A percentile compares a stretch with the other conserved stretches of the same genome.
phyloP scores from a whole-genome alignment of 1,140 invertebrate species.

The Drosophila santomea region DNA sequence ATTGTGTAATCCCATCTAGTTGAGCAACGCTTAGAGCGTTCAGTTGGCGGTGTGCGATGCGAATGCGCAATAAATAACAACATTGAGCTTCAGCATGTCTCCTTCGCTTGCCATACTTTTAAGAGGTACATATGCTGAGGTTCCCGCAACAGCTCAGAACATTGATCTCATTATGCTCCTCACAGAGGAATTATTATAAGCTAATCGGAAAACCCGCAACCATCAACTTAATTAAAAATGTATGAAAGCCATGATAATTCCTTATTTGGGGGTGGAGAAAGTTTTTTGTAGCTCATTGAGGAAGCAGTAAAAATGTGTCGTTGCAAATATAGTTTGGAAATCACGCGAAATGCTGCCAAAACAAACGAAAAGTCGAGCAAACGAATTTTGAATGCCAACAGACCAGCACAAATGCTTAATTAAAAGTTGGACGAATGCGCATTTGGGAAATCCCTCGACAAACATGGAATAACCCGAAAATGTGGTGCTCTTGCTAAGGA shows the following conservation, averaged over 20 bases:
- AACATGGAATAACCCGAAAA: conserved; percentile 19
- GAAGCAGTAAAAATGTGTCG: conserved; percentile 38
- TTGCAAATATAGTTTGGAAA: conserved; percentile 50
- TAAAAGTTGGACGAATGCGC: conserved; percentile 59
- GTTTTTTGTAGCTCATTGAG: conserved; percentile 14
- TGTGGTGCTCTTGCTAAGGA: conserved; percentile 23
- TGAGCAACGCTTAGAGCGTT: conserved; percentile 44
- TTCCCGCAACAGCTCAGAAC: conserved; percentile 15
- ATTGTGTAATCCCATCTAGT: conserved; percentile 64
- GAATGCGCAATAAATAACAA: conserved; percentile 63
- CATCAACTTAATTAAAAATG: conserved; percentile 48
- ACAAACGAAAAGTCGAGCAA: conserved; percentile 34
- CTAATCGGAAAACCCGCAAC: conserved; percentile 12
- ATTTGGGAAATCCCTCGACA: conserved; percentile 19
- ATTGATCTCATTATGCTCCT: conserved; percentile 14
- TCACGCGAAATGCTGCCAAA: conserved; percentile 15
- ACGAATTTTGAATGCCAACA: conserved; percentile 35
- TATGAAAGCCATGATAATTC: conserved; percentile 22
- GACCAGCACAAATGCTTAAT: conserved; percentile 58
- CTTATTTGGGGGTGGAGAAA: conserved; percentile 8
- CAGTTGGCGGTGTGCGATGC: conserved; percentile 15
- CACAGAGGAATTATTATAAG: conserved; percentile 15
- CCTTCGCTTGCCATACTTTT: background rate
- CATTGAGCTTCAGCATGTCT: conserved; percentile 8
- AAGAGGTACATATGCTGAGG: background rate